Conservation (phyloP, 2,113 vertebrate genomes). For the Albula glossodonta region DNA sequence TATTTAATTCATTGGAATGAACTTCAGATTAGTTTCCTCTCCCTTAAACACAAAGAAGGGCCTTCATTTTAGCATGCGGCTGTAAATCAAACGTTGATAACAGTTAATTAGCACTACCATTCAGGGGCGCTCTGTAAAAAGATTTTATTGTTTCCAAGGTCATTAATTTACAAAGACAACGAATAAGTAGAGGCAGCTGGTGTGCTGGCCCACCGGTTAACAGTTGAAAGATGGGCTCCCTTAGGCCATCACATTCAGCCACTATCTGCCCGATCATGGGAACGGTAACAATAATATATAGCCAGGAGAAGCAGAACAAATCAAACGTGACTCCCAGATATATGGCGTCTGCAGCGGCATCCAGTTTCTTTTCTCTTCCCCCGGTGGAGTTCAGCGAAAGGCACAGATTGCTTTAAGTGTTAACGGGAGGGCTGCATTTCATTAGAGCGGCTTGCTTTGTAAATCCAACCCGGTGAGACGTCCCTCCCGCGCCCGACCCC, state of each 20-base stretch:
- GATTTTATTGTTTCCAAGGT: slow-evolving; percentile 59
- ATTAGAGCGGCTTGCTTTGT: slow-evolving; percentile 66
- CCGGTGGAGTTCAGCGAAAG: slow-evolving; percentile 50
- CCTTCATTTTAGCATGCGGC: slow-evolving; percentile 9
- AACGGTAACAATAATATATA: slow-evolving; percentile 77
- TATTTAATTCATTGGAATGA: slow-evolving; percentile 5
- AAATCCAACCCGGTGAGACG: not conserved
- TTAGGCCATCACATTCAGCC: slow-evolving; percentile 66
- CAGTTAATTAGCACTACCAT: slow-evolving; percentile 49
- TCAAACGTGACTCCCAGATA: slow-evolving; percentile 77
- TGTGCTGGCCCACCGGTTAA: slow-evolving; percentile 67
- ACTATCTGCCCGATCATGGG: slow-evolving; percentile 65
- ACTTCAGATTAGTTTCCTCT: slow-evolving; percentile 13
- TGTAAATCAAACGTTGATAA: slow-evolving; percentile 43
- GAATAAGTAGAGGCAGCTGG: slow-evolving; percentile 56
- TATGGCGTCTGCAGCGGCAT: slow-evolving; percentile 68
- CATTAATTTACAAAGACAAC: slow-evolving; percentile 59
- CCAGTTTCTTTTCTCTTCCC: slow-evolving; percentile 67
- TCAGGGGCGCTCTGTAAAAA: slow-evolving; percentile 52
- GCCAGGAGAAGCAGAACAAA: slow-evolving; percentile 74
- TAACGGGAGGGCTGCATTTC: slow-evolving; percentile 49
- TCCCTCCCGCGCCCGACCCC: not conserved
- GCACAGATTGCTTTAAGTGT: slow-evolving; percentile 46
- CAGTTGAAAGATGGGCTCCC: slow-evolving; percentile 68
- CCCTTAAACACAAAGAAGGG: slow-evolving; percentile 34